Percentiles rank a stretch among this genome's conserved stretches.
Conservation (phyloP, 2,113 vertebrate species). For the Sylvilagus bachmani region DNA sequence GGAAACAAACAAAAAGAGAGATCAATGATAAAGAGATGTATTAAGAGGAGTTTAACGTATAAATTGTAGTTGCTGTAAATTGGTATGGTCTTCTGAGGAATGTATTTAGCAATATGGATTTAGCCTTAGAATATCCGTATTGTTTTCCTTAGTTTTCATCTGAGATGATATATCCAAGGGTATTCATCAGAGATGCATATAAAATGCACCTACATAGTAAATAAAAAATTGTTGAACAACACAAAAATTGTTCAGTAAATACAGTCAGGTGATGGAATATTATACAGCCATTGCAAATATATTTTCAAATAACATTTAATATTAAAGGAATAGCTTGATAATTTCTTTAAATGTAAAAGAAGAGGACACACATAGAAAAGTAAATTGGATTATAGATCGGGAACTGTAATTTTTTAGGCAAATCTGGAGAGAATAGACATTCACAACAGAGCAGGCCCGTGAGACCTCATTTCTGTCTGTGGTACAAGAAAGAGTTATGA, state of each 20-base stretch:
- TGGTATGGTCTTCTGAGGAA: neutral
- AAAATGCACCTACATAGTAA: neutral
- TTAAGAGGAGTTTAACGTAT: neutral
- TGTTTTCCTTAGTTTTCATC: neutral
- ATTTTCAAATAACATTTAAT: constrained; percentile 5
- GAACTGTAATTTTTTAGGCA: neutral
- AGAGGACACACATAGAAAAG: neutral
- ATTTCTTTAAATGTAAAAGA: neutral
- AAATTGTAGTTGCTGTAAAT: neutral
- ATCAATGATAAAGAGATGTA: neutral
- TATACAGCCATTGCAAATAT: neutral
- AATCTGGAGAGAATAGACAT: neutral
- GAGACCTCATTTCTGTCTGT: neutral
- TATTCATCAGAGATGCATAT: neutral
- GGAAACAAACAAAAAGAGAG: neutral
- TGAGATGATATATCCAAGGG: neutral
- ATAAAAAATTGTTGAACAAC: neutral
- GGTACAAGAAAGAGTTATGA: neutral
- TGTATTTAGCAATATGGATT: neutral
- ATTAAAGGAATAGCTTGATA: neutral
- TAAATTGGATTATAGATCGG: neutral
- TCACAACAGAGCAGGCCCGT: neutral
- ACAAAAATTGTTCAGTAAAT: neutral
- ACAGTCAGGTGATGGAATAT: neutral
- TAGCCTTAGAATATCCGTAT: neutral